Evolutionary conservation across 2,888 invertebrate genomes (phyloP).

Genomic region (Micoletzkya japonica): DNA sequence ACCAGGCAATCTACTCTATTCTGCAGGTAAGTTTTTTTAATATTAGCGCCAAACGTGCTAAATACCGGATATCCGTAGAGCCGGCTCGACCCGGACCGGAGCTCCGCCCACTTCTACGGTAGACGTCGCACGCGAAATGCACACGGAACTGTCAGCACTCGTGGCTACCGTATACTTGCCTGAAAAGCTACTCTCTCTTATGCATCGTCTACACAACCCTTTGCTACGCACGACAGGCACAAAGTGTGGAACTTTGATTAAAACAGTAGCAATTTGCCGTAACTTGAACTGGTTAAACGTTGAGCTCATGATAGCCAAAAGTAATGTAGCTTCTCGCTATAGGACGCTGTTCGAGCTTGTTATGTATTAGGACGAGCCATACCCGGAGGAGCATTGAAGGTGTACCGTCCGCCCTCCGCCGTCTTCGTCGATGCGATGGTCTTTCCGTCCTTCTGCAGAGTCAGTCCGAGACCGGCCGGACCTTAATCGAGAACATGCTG

Average conservation of each 20-base stretch:
- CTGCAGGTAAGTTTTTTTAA: too few relatives aligned
- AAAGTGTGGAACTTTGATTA: too few relatives aligned
- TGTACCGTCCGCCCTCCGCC: slow-evolving; percentile 47
- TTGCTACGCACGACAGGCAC: too few relatives aligned
- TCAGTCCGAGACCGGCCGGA: slow-evolving; percentile 43
- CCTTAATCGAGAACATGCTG: slow-evolving; percentile 20
- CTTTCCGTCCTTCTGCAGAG: slow-evolving; percentile 45
- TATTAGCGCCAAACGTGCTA: too few relatives aligned
- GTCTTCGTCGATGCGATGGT: slow-evolving; percentile 43
- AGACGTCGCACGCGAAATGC: slow-evolving; percentile 49
- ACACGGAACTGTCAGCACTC: slow-evolving; percentile 44
- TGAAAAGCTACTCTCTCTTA: slow-evolving; percentile 27
- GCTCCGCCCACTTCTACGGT: slow-evolving; percentile 41
- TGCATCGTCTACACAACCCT: background rate
- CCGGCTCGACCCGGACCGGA: slow-evolving; percentile 51
- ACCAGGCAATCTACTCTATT: background rate
- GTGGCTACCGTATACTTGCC: slow-evolving; percentile 56
- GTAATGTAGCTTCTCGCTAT: too few relatives aligned
- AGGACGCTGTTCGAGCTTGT: too few relatives aligned
- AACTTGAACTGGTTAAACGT: too few relatives aligned
- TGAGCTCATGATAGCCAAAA: too few relatives aligned
- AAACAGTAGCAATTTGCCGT: too few relatives aligned
- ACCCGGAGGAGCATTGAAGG: slow-evolving; percentile 54
- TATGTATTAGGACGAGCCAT: too few relatives aligned
- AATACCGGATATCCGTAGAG: slow-evolving; percentile 43